phyloP scores from a whole-genome alignment of 2,113 vertebrate species.

The Anguilla japonica region DNA sequence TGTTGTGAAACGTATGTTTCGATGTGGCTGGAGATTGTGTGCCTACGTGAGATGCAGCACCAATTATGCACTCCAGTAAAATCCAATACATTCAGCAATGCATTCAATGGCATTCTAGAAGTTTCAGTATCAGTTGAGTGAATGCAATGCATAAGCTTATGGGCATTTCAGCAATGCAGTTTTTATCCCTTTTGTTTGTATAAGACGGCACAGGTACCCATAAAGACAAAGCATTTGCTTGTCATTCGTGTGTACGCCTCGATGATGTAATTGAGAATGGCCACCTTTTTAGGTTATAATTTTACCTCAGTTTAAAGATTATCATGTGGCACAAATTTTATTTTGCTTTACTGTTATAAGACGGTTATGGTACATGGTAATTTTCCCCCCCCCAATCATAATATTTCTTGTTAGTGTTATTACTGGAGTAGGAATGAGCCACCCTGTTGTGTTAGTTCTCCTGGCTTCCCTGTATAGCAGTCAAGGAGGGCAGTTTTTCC shows the following conservation, averaged over 20 bases:
- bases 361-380: neutral
- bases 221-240: neutral
- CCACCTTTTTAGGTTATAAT: neutral
- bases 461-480: neutral
- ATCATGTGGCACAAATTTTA: neutral
- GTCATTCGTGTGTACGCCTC: neutral
- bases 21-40: neutral
- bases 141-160: neutral
- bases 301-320: too few species aligned
- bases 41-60: neutral
- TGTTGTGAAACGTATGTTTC: neutral
- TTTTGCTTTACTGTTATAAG: neutral
- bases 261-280: neutral
- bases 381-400: neutral
- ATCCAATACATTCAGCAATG: neutral
- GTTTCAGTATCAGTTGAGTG: neutral
- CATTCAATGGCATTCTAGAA: neutral
- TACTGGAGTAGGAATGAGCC: neutral
- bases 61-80: neutral
- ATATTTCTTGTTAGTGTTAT: neutral
- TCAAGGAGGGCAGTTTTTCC: neutral
- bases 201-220: neutral
- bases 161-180: neutral
- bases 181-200: neutral
- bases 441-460: neutral